phyloP scores from a whole-genome alignment of 1,140 invertebrate species.

The Drosophila subobscura region DNA sequence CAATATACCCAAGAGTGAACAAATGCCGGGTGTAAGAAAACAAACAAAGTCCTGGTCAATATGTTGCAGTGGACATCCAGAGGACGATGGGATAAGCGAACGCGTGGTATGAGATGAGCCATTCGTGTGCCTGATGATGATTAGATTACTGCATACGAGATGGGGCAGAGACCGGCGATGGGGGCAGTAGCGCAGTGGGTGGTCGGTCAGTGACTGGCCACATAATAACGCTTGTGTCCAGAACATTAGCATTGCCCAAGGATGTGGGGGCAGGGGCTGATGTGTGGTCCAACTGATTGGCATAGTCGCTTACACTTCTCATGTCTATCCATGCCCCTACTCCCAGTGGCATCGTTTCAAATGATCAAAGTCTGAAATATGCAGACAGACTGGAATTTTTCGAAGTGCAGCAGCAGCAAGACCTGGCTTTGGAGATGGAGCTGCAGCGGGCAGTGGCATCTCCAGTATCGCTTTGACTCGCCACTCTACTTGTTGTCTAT shows the following conservation, averaged over 20 bases:
- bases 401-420: conserved; percentile 19
- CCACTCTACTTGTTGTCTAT: conserved; percentile 21
- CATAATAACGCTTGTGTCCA: conserved; percentile 52
- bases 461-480: conserved; percentile 5
- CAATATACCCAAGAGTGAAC: no score
- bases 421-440: not conserved
- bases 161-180: conserved; percentile 10
- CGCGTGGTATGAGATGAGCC: conserved; percentile 21
- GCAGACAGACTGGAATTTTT: conserved; percentile 73
- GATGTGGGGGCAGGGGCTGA: conserved; percentile 2
- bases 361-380: conserved; percentile 80
- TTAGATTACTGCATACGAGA: conserved; percentile 58
- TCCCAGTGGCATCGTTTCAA: conserved; percentile 40
- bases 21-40: conserved; percentile 5
- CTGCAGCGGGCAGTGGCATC: not conserved
- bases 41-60: conserved; percentile 57
- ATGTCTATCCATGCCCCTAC: conserved; percentile 29
- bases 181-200: conserved; percentile 18
- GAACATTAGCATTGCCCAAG: conserved; percentile 51
- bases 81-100: not conserved
- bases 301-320: conserved; percentile 20
- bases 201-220: conserved; percentile 11
- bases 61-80: conserved; percentile 50
- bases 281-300: conserved; percentile 39
- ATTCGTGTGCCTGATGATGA: conserved; percentile 58